These are phyloP conservation scores for Hyphantria cunea DNA, from an alignment of 1,140 invertebrate species.

Conservation along the genomic window DNA sequence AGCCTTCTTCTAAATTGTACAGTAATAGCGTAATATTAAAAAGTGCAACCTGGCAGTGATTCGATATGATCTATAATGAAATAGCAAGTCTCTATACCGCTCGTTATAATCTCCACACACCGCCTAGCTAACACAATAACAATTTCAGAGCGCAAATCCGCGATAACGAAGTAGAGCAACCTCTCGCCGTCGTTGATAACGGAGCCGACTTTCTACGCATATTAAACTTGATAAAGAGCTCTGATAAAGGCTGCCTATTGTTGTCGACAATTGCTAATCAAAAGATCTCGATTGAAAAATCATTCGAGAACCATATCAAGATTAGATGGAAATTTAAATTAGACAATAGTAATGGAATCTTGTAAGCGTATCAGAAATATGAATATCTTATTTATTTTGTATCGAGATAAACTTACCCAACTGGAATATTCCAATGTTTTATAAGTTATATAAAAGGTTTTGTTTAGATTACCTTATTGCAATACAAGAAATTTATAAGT, in stretches of 20 bases:
- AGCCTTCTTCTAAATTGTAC: no score
- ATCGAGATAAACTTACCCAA: no score
- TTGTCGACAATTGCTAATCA: constrained; percentile 68
- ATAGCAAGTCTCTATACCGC: no score
- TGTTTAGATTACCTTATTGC: no score
- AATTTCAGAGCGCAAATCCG: constrained; percentile 58
- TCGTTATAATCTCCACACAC: constrained; percentile 56
- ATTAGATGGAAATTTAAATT: constrained; percentile 31
- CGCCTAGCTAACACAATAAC: constrained; percentile 74
- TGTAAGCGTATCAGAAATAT: constrained; percentile 1
- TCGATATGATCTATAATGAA: no score
- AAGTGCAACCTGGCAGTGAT: no score
- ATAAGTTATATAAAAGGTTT: no score
- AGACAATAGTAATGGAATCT: constrained; percentile 23
- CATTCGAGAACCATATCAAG: constrained; percentile 48
- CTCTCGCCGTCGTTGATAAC: constrained; percentile 60
- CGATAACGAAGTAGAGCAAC: constrained; percentile 74
- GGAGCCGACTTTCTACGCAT: constrained; percentile 70
- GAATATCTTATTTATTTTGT: neutral
- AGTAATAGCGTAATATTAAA: no score
- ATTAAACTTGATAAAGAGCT: constrained; percentile 74
- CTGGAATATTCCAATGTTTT: no score
- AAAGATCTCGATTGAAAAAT: constrained; percentile 72
- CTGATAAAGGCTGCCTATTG: constrained; percentile 67
- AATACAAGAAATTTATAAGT: no score